Percentiles rank a stretch among this genome's conserved stretches.
These are phyloP conservation scores for Siniperca chuatsi DNA, from an alignment of 2,113 vertebrate species.

Conservation along the genomic window DNA sequence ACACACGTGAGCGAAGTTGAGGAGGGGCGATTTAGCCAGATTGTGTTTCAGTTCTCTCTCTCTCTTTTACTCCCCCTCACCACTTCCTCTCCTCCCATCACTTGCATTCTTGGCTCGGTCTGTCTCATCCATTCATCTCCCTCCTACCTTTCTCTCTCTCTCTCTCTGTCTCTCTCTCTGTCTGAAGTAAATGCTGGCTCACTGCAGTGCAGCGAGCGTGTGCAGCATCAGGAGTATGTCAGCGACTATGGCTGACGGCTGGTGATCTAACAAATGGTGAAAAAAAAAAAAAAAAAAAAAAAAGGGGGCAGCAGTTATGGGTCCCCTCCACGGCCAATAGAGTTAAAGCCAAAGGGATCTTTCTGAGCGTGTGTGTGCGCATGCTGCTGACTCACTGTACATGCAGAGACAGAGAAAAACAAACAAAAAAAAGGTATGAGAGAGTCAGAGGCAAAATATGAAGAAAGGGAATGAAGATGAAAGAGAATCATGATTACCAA, in stretches of 20 bases:
- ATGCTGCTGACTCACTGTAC: conserved; percentile 73
- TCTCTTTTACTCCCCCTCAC: background rate
- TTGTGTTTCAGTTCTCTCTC: conserved; percentile 54
- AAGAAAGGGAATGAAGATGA: background rate
- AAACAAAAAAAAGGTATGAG: background rate
- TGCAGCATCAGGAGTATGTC: conserved; percentile 87
- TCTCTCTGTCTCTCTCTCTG: conserved; percentile 74
- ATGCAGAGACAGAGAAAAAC: background rate
- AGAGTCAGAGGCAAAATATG: background rate
- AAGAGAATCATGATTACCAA: background rate
- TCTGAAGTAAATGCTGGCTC: conserved; percentile 85
- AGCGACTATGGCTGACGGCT: conserved; percentile 44
- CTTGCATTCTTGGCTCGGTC: conserved; percentile 26
- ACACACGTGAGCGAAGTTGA: conserved; percentile 56
- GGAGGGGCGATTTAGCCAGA: conserved; percentile 32
- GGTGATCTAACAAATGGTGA: conserved; percentile 47
- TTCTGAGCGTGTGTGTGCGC: conserved; percentile 21
- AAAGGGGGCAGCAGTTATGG: conserved; percentile 21
- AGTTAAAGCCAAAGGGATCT: conserved; percentile 29
- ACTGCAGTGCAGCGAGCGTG: conserved; percentile 90
- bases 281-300: background rate
- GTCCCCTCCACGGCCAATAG: conserved; percentile 44
- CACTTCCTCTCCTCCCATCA: conserved; percentile 52
- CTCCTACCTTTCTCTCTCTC: conserved; percentile 27
- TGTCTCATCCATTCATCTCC: conserved; percentile 45